phyloP scores from a whole-genome alignment of 2,888 invertebrate genomes.

The Furcula furcula region DNA sequence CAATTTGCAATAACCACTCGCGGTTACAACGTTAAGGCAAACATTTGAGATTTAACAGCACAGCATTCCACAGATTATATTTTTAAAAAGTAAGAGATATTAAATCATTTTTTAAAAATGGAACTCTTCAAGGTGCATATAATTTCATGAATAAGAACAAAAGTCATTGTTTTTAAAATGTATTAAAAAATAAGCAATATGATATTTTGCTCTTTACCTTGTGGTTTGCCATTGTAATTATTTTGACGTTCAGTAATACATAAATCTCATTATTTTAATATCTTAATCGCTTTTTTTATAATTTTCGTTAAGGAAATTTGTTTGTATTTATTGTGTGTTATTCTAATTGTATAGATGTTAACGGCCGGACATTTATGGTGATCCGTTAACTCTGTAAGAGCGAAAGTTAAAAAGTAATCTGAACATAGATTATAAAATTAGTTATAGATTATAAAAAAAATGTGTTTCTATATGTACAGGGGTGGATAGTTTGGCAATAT shows the following conservation, averaged over 20 bases:
- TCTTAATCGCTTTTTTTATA: slow-evolving; percentile 30
- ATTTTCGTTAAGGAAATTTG: slow-evolving; percentile 38
- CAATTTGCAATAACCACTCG: slow-evolving; percentile 48
- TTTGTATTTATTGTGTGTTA: slow-evolving; percentile 46
- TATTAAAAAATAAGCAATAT: slow-evolving; percentile 56
- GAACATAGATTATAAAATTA: slow-evolving; percentile 36
- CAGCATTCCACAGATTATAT: slow-evolving; percentile 68
- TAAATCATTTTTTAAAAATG: slow-evolving; percentile 36
- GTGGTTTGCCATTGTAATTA: slow-evolving; percentile 35
- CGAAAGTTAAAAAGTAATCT: slow-evolving; percentile 34
- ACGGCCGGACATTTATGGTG: slow-evolving; percentile 18
- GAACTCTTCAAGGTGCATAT: slow-evolving; percentile 28
- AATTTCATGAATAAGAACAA: slow-evolving; percentile 32
- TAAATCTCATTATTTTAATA: slow-evolving; percentile 50
- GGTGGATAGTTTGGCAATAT: slow-evolving; percentile 37
- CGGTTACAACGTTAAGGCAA: slow-evolving; percentile 22
- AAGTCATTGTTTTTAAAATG: slow-evolving; percentile 24
- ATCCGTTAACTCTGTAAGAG: slow-evolving; percentile 18
- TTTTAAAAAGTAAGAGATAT: slow-evolving; percentile 35
- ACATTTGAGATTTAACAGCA: slow-evolving; percentile 38
- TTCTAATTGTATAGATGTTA: slow-evolving; percentile 33
- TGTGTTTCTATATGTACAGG: slow-evolving; percentile 31
- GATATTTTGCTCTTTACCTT: too few species aligned
- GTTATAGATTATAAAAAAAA: slow-evolving; percentile 30
- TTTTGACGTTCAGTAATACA: slow-evolving; percentile 25